Percentiles rank a stretch among this genome's conserved stretches.
phyloP scores from a whole-genome alignment of 2,113 vertebrate species.

The Sinocyclocheilus grahami region DNA sequence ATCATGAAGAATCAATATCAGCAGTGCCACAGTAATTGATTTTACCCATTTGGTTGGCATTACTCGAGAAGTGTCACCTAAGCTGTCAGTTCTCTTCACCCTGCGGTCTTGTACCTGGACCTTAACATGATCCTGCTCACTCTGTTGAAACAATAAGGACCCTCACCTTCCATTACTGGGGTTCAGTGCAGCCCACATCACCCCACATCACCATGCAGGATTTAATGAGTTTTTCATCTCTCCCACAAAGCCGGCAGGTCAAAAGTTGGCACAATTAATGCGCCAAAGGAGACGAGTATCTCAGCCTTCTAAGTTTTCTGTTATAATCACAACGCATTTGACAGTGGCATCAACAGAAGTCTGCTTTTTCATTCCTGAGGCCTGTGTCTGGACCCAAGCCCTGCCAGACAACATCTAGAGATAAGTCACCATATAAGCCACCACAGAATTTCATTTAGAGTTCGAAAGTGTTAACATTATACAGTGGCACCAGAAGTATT shows the following conservation, averaged over 20 bases:
- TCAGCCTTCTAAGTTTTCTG: constrained; percentile 20
- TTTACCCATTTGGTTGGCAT: background rate
- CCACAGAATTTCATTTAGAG: background rate
- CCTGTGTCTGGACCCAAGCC: too few relatives aligned
- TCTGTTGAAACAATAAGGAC: constrained; percentile 46
- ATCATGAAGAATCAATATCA: constrained; percentile 3
- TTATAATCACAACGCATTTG: constrained; percentile 25
- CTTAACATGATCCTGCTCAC: constrained; percentile 46
- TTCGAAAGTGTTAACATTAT: too few relatives aligned
- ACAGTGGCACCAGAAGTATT: too few relatives aligned
- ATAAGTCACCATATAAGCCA: background rate
- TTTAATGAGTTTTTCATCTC: constrained; percentile 47
- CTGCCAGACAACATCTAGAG: background rate
- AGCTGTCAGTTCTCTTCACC: constrained; percentile 51
- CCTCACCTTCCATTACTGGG: constrained; percentile 57
- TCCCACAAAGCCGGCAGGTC: constrained; percentile 24
- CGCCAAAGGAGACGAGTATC: constrained; percentile 15
- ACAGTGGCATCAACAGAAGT: background rate
- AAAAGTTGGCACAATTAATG: constrained; percentile 46
- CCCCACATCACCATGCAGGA: background rate
- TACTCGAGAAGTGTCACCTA: background rate
- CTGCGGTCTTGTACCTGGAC: background rate
- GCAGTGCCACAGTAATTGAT: background rate
- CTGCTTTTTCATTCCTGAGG: background rate
- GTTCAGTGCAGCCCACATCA: constrained; percentile 12